These are phyloP conservation scores for Leucophenga varia DNA, from an alignment of 1,140 invertebrate genomes.

Conservation along the genomic window DNA sequence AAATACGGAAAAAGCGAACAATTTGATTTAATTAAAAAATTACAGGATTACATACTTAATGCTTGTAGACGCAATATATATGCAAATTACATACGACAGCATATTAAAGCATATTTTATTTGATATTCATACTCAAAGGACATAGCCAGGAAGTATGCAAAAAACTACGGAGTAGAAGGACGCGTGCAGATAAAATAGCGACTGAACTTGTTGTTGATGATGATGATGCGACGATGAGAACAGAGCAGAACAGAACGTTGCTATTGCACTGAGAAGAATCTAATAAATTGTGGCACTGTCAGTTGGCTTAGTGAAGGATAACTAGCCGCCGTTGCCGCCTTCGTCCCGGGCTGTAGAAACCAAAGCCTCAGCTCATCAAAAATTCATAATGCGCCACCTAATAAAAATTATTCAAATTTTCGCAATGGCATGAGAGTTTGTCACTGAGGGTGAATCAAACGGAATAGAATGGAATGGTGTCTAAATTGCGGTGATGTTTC, in stretches of 20 bases:
- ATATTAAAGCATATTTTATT: conserved; percentile 55
- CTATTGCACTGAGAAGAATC: conserved; percentile 43
- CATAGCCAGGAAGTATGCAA: conserved; percentile 37
- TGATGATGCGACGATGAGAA: conserved; percentile 29
- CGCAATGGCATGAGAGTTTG: conserved; percentile 14
- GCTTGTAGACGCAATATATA: conserved; percentile 54
- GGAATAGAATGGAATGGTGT: neutral
- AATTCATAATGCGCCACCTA: conserved; percentile 54
- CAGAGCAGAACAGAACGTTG: conserved; percentile 14
- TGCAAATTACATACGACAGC: conserved; percentile 40
- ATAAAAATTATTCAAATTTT: conserved; percentile 56
- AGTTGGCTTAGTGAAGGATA: conserved; percentile 53
- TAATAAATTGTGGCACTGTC: conserved; percentile 55
- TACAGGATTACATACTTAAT: conserved; percentile 53
- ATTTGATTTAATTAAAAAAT: conserved; percentile 57
- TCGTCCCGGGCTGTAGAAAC: too few species aligned
- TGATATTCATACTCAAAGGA: conserved; percentile 33
- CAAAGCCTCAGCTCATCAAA: conserved; percentile 38
- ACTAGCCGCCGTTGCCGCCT: conserved; percentile 24
- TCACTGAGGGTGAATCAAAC: conserved; percentile 8
- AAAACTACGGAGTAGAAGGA: conserved; percentile 16
- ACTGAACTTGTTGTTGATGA: conserved; percentile 21
- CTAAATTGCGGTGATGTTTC: conserved; percentile 52
- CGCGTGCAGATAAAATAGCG: too few species aligned
- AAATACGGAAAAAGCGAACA: conserved; percentile 16